These are phyloP conservation scores for Dasyprocta punctata DNA, from an alignment of 2,113 vertebrate genomes.

Conservation along the genomic window DNA sequence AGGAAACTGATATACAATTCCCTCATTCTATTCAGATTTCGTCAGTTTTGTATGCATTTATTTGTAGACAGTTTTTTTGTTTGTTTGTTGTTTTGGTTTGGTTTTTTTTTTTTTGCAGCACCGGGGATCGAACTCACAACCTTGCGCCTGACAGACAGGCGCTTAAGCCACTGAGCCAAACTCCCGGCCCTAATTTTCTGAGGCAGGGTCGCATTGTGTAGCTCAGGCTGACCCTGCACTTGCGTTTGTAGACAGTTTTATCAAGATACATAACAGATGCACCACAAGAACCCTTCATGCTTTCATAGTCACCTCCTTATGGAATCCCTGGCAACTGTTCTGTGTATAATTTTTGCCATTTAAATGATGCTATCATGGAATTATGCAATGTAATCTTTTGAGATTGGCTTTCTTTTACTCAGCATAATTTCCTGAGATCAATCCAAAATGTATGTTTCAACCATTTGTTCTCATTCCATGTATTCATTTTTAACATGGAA, in stretches of 20 bases:
- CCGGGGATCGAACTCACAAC: too few relatives aligned
- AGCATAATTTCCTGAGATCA: not conserved
- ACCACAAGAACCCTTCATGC: not conserved
- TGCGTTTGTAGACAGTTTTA: too few relatives aligned
- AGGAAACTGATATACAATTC: not conserved
- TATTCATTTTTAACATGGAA: conserved; percentile 19
- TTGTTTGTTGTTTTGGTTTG: too few relatives aligned
- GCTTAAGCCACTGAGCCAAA: too few relatives aligned
- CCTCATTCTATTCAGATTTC: not conserved
- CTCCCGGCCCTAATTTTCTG: too few relatives aligned
- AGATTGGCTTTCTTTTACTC: not conserved
- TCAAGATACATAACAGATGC: not conserved
- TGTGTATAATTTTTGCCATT: conserved; percentile 3
- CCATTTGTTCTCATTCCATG: not conserved
- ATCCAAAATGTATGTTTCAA: not conserved
- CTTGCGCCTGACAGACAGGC: too few relatives aligned
- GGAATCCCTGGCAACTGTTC: not conserved
- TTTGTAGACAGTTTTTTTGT: too few relatives aligned
- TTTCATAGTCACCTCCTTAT: not conserved
- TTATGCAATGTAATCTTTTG: conserved; percentile 13
- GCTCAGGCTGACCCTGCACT: too few relatives aligned
- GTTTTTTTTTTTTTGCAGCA: too few relatives aligned
- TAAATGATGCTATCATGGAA: conserved; percentile 2
- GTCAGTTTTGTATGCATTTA: conserved; percentile 5
- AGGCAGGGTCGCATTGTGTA: too few relatives aligned